Base-by-base conservation (phyloP, 1,140 invertebrate species). In the Cyclargus thomasi region DNA sequence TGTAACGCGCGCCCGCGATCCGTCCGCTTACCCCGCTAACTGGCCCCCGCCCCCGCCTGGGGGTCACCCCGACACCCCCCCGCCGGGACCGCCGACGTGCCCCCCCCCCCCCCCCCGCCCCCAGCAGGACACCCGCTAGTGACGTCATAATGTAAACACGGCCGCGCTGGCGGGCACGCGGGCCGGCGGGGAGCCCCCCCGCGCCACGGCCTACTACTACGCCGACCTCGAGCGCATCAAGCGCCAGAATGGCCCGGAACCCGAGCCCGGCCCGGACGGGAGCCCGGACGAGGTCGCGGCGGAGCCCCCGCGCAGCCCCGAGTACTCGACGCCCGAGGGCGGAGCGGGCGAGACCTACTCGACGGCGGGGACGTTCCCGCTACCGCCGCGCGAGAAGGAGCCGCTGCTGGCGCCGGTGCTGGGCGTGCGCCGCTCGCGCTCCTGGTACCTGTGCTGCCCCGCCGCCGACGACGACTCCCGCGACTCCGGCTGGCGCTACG, bases 391-490 rank as follows among this genome's bases (percentile, higher is more conserved):
- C 55, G 87, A 88, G 65, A 90, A 90, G 62, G 87, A 90, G 53
- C 81, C 86, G 1, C 23, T 90, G 64, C 55, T 90, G n/a, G 87
- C 85, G 8, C 69, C 72, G 0, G 65, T 69, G 0, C 65, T 75
- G 0, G 81, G 85, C 0, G 88, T 91, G 0, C 74, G 86, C 20
- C 73, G 90, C 10, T 90, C 83, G 39, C 76, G 90, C 65, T 87
- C 85, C 65, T 91, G 90, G 90, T 91, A 90, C 63, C 75, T 91
- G 21, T 91, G 90, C 76, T 91, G 90, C 65, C 88, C 88, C 16
- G 81, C 79, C 0, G 86, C 89, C 6, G 87, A 88, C 74, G 88
- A 85, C 74, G 81, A 86, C 0, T 86, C 84, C 10, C 77, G 86
- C 66, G 82, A 88, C 68, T 86, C 82, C 11, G 83, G 82, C 53